These are phyloP conservation scores for Coreius guichenoti DNA, from an alignment of 2,797 vertebrate species.

Conservation along the genomic window DNA sequence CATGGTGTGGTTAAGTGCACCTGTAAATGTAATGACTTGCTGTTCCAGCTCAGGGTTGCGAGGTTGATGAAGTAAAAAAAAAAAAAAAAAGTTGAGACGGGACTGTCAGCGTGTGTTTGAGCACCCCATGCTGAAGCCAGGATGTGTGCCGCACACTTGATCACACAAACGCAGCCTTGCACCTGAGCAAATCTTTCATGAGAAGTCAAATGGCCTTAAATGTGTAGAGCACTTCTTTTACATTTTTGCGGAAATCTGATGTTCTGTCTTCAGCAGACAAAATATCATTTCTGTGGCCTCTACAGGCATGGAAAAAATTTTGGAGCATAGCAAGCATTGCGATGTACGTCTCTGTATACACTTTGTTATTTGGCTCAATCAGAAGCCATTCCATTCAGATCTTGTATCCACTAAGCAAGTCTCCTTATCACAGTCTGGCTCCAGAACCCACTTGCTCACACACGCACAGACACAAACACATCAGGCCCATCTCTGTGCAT, in stretches of 20 bases:
- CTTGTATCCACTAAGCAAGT: conserved; percentile 42
- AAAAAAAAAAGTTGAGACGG: conserved; percentile 53
- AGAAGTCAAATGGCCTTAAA: background rate
- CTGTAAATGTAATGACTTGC: conserved; percentile 80
- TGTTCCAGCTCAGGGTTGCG: conserved; percentile 66
- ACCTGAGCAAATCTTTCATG: conserved; percentile 51
- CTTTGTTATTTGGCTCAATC: conserved; percentile 42
- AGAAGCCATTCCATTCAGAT: conserved; percentile 37
- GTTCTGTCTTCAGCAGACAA: conserved; percentile 8
- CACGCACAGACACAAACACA: conserved; percentile 45
- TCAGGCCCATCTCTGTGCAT: conserved; percentile 46
- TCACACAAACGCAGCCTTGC: conserved; percentile 6
- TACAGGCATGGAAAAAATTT: conserved; percentile 7
- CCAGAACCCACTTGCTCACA: conserved; percentile 41
- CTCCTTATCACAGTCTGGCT: conserved; percentile 53
- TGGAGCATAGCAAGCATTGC: conserved; percentile 33
- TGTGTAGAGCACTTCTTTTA: background rate
- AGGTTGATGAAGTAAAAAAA: conserved; percentile 63
- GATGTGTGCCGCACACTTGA: conserved; percentile 8
- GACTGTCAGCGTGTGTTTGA: conserved; percentile 38
- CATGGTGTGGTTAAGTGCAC: conserved; percentile 69
- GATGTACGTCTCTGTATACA: conserved; percentile 39
- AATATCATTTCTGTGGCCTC: conserved; percentile 13
- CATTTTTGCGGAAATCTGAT: background rate
- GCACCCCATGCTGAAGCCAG: background rate